Percentiles rank a stretch among this genome's conserved stretches.
Conservation (phyloP, 1,140 invertebrate species). For the Oscheius sp. region DNA sequence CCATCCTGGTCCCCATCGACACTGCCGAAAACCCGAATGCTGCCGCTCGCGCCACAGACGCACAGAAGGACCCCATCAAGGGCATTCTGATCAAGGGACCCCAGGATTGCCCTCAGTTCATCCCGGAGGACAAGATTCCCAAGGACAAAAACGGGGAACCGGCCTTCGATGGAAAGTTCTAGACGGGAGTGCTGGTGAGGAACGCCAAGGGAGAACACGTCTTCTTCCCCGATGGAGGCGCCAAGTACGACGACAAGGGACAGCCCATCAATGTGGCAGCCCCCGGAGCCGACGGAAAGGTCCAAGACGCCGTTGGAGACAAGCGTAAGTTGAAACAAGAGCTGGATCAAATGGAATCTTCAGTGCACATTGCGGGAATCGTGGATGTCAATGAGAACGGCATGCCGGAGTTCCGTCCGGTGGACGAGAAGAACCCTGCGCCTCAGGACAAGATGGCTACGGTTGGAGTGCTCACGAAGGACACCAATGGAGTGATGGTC, state of each 20-base stretch:
- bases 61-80: not conserved
- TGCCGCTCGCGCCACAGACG: not conserved
- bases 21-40: not conserved
- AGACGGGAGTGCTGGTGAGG: not conserved
- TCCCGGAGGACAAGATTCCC: not conserved
- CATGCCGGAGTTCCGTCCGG: not conserved
- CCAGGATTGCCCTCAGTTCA: not conserved
- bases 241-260: not conserved
- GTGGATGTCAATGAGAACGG: not conserved
- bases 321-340: too few relatives aligned
- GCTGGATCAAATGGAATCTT: too few relatives aligned
- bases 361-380: not conserved
- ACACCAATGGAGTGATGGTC: not conserved
- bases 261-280: not conserved
- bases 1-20: not conserved
- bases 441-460: constrained; percentile 1
- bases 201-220: not conserved
- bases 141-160: not conserved
- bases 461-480: not conserved
- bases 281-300: not conserved
- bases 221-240: not conserved
- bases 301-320: not conserved
- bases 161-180: not conserved
- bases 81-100: not conserved
- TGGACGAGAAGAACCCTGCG: not conserved